A percentile compares a stretch with the other conserved stretches of the same genome.
These are phyloP conservation scores for Drosophila quinaria DNA, from an alignment of 2,888 invertebrate species.

Conservation along the genomic window DNA sequence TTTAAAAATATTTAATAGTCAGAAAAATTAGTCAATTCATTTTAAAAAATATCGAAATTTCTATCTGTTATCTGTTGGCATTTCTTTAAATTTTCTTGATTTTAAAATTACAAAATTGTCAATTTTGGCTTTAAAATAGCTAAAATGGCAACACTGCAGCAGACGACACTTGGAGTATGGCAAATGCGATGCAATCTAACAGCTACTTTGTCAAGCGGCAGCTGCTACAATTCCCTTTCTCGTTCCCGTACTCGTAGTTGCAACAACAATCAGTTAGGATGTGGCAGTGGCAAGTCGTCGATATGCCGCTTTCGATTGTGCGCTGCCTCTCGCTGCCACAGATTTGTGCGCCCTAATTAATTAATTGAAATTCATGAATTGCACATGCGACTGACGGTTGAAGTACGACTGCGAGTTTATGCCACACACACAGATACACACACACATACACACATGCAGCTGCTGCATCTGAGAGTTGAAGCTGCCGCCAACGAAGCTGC, in stretches of 20 bases:
- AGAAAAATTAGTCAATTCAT: too few relatives aligned
- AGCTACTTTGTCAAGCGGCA: conserved; percentile 79
- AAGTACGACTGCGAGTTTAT: conserved; percentile 48
- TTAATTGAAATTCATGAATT: conserved; percentile 81
- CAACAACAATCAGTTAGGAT: conserved; percentile 49
- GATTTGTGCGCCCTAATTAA: conserved; percentile 80
- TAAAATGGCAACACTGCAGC: neutral
- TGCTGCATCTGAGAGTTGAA: conserved; percentile 1
- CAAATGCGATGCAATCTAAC: conserved; percentile 78
- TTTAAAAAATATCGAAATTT: too few relatives aligned
- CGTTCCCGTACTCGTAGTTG: neutral
- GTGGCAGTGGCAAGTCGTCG: conserved; percentile 61
- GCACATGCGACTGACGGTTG: conserved; percentile 73
- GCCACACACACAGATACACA: conserved; percentile 8
- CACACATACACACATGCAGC: conserved; percentile 5
- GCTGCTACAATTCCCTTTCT: conserved; percentile 57
- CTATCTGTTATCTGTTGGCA: too few relatives aligned
- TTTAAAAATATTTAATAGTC: too few relatives aligned
- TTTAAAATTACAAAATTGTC: too few relatives aligned
- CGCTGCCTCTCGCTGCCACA: conserved; percentile 37
- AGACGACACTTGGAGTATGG: conserved; percentile 24
- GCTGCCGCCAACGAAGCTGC: conserved; percentile 51
- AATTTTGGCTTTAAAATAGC: neutral
- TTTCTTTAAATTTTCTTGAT: too few relatives aligned
- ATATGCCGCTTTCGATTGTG: conserved; percentile 70